Evolutionary conservation across 2,888 invertebrate genomes (phyloP).

Genomic region (Leptinotarsa tumamoca): DNA sequence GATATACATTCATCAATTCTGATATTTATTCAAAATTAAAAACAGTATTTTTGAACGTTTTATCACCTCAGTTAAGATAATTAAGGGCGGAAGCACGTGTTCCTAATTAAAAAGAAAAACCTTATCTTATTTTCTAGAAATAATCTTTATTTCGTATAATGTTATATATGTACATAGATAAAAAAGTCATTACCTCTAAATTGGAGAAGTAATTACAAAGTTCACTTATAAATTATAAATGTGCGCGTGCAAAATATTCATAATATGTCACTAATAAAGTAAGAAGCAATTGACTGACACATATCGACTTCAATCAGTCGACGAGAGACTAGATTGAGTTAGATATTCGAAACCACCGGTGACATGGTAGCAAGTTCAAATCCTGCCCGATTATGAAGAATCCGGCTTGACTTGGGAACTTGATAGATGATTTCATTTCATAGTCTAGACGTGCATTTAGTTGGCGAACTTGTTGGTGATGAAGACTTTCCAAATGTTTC

Average conservation of each 20-base stretch:
- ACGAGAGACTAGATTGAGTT: no score
- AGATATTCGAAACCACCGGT: no score
- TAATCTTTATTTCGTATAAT: conserved; percentile 23
- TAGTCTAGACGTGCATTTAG: no score
- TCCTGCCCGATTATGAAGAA: no score
- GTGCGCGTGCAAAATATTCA: conserved; percentile 14
- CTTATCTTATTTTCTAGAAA: conserved; percentile 6
- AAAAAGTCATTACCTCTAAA: conserved; percentile 5
- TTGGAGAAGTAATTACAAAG: neutral
- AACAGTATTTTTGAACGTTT: neutral
- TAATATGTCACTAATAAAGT: neutral
- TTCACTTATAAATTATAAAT: neutral
- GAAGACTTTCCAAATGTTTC: no score
- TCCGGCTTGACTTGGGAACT: no score
- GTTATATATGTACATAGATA: conserved; percentile 19
- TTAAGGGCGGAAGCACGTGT: neutral
- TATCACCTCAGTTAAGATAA: neutral
- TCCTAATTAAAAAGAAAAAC: neutral
- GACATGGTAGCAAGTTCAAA: no score
- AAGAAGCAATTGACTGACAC: neutral
- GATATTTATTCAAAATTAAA: no score
- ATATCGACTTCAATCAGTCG: no score
- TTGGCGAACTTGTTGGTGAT: no score
- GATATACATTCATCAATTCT: no score
- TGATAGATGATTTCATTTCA: no score